These are phyloP conservation scores for Xerus rutilus DNA, from an alignment of 2,797 vertebrate genomes.

Conservation along the genomic window DNA sequence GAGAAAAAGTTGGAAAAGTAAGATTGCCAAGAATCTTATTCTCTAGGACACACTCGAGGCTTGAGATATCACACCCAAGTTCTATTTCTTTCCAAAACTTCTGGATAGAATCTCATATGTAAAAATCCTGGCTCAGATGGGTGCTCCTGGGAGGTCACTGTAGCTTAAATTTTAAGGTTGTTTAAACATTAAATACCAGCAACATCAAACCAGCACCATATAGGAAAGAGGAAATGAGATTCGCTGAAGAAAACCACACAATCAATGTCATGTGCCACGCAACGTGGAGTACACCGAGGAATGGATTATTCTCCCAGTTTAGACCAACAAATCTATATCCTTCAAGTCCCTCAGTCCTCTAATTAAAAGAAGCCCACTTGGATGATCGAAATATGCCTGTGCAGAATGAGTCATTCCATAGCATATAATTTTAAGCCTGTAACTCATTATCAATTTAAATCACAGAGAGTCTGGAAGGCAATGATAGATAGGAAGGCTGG, in stretches of 20 bases:
- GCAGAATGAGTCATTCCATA: constrained; percentile 42
- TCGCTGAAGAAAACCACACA: constrained; percentile 61
- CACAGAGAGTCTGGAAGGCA: constrained; percentile 53
- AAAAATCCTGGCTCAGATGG: constrained; percentile 16
- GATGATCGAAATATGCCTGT: constrained; percentile 48
- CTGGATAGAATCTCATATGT: constrained; percentile 25
- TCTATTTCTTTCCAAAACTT: constrained; percentile 28
- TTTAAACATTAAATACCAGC: constrained; percentile 60
- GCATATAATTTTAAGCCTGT: constrained; percentile 66
- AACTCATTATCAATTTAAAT: constrained; percentile 76
- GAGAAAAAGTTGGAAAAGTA: background rate
- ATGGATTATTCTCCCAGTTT: constrained; percentile 25
- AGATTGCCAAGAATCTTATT: constrained; percentile 31
- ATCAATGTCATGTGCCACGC: background rate
- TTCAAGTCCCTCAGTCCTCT: constrained; percentile 28
- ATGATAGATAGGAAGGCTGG: constrained; percentile 50
- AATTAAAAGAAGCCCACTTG: constrained; percentile 67
- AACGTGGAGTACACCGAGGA: background rate
- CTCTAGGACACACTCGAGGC: background rate
- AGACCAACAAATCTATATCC: constrained; percentile 59
- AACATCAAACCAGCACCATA: constrained; percentile 60
- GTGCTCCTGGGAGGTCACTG: background rate
- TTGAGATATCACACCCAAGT: background rate
- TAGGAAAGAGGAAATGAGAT: constrained; percentile 61
- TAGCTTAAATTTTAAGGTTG: constrained; percentile 2